Evolutionary conservation across 2,797 vertebrate genomes (phyloP).

Genomic region (Cyprinodon diabolis): DNA sequence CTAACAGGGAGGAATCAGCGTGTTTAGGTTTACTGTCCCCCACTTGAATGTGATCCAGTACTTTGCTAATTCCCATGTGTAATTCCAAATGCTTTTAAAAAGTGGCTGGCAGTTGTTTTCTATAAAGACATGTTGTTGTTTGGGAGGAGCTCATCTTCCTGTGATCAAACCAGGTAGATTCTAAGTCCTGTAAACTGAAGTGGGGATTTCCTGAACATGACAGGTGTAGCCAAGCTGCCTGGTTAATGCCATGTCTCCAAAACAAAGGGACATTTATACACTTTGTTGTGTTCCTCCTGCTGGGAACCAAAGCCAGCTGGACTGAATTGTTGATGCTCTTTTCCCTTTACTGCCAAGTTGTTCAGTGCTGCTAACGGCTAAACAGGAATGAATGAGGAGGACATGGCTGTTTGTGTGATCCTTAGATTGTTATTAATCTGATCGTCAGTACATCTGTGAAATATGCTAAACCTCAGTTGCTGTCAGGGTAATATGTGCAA

Average conservation of each 20-base stretch:
- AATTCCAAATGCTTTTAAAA: no score
- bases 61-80: no score
- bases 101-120: no score
- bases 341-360: background rate
- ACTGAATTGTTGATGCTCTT: background rate
- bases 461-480: no score
- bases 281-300: background rate
- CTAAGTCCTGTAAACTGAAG: background rate
- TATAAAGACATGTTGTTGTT: background rate
- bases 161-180: background rate
- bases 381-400: background rate
- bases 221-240: background rate
- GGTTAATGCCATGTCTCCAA: background rate
- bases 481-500: background rate
- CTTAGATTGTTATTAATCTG: no score
- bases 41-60: no score
- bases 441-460: no score
- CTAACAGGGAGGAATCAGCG: no score
- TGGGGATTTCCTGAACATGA: background rate
- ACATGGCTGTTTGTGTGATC: background rate
- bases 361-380: background rate
- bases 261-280: background rate
- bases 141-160: background rate
- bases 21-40: no score
- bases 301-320: background rate